Base-by-base conservation (phyloP, 2,888 invertebrate species). In the Selenia dentaria region DNA sequence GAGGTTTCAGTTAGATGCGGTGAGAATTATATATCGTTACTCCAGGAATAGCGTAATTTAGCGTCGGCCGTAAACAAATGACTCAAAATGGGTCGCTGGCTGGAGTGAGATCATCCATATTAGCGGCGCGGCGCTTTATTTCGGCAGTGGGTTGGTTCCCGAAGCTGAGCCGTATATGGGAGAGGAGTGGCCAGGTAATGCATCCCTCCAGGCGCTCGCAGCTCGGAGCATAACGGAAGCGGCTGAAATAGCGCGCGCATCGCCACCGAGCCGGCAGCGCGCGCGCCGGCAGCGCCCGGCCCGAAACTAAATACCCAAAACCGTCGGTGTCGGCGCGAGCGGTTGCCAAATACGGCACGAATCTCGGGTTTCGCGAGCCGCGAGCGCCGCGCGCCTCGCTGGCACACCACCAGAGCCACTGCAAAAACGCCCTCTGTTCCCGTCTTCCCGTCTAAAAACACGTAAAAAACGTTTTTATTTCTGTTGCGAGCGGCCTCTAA, bases 381-480 rank as follows among this genome's bases (percentile, higher is more conserved):
- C 55, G 63, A 69, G 78, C 72, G 59, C 3, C 28, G 25, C 55
- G 63, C 70, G 78, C 72, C 68, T 57, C 65, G 61, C 79, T 75
- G 75, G 79, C 81, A 79, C 75, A 62, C 62, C 70, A 74, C 83
- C 76, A 69, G 54, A 45, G 72, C 67, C 65, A 72, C 76, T 76
- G 80, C 78, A 73, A 78, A 77, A 80, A 77, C 76, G 74, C 72
- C 71, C 75, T 73, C 83, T 77, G 79, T 82, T 83, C 84, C 80
- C 78, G 84, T 78, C 85, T 82, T 83, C 84, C 80, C 78, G 84
- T 78, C 85, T 85, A 83, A 83, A 87, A 88, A 86, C 85, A 83
- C 84, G 85, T 88, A 89, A 88, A 87, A 87, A 84, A 81, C 82
- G 72, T 75, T 85, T 87, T 88, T 89, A 89, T 89, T 90, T 90